Evolutionary conservation across 2,888 invertebrate species (phyloP), one percentile per base, ranked within the genome.

Genomic region (Drosophila tripunctata): DNA sequence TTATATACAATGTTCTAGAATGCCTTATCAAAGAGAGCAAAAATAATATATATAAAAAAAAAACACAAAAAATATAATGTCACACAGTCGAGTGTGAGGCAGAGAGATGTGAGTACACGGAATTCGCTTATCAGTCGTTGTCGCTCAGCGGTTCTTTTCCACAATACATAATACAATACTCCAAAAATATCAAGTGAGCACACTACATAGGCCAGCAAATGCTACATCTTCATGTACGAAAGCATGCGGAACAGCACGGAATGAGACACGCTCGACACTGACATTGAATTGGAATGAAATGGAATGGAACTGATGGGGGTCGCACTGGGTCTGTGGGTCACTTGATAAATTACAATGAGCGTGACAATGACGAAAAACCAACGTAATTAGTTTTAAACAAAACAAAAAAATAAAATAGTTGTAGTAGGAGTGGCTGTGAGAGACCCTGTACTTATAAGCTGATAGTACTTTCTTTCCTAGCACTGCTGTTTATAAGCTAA

Each of bases 321-420:
- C 8, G 27, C 44, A 58, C 52, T 81, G 66, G 81, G 67, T 81
- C 80, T 81, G 40, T 84, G 77, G 80, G 80, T 81, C 82, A 81
- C 44, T 66, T 81, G 74, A 81, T 82, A 51, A 81, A 77, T 78
- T 81, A 80, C 63, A 67, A 63, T 40, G 35, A 63, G 67, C 61
- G 71, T 74, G 76, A 84, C 78, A 80, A 69, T 73, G 78, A 43
- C 33, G 44, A 22, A 48, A 58, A 22, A 19, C 43, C 55, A 30
- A 33, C 8, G 24, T 61, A 74, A 74, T 73, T 73, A 69, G 57
- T 54, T 73, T 45, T 30, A 45, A 52, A n/a, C n/a, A n/a, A n/a
- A n/a, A n/a, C n/a, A n/a, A n/a, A n/a, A n/a, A n/a, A n/a, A n/a
- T n/a, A n/a, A n/a, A n/a, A n/a, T n/a, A n/a, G n/a, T n/a, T n/a